phyloP scores from a whole-genome alignment of 2,113 vertebrate genomes.

The Hippolais icterina region DNA sequence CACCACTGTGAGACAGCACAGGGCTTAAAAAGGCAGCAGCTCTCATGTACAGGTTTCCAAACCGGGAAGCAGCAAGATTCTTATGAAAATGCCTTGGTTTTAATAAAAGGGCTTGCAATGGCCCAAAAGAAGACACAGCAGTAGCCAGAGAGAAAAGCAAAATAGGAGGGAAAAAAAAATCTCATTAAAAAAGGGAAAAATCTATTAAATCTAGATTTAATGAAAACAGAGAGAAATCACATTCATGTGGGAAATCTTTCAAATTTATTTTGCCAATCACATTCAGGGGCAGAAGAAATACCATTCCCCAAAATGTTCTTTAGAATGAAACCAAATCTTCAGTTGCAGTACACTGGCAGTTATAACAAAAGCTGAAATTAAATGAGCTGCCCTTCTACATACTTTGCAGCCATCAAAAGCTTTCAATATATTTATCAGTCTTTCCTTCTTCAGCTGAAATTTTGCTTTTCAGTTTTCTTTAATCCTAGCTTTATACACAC shows the following conservation, averaged over 20 bases:
- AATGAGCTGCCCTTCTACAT: background rate
- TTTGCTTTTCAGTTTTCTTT: background rate
- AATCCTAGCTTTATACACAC: background rate
- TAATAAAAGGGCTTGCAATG: background rate
- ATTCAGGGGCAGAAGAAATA: background rate
- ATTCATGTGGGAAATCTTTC: background rate
- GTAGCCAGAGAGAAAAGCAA: background rate
- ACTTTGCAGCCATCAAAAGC: background rate
- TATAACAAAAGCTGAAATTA: constrained; percentile 21
- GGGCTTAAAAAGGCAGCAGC: background rate
- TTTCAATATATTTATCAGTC: background rate
- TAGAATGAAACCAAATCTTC: background rate
- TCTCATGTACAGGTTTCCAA: background rate
- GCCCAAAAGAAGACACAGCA: background rate
- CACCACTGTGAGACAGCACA: background rate
- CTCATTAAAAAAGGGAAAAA: background rate
- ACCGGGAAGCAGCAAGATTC: background rate
- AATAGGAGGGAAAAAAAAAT: background rate
- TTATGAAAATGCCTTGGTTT: background rate
- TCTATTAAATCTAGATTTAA: background rate
- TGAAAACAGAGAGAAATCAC: background rate
- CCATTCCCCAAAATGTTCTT: background rate
- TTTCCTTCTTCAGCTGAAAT: background rate
- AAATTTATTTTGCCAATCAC: background rate
- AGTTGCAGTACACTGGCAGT: background rate